Evolutionary conservation across 2,888 invertebrate genomes (phyloP).

Genomic region (Pomacea canaliculata): DNA sequence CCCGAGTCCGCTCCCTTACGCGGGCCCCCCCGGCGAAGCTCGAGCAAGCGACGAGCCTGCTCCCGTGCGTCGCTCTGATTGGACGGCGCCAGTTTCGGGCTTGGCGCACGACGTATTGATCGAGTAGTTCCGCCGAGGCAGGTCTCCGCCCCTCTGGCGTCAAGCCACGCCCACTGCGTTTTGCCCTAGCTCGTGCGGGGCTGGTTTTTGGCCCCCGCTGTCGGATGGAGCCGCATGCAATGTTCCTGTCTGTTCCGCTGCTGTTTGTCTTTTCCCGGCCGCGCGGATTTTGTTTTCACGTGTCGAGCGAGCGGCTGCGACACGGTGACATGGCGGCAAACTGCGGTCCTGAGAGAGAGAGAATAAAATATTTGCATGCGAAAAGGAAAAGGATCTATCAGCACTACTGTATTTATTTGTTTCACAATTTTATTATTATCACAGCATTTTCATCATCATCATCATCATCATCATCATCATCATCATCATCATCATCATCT

Average conservation of each 20-base stretch:
- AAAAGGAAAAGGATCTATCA: too few relatives aligned
- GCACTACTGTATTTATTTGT: too few relatives aligned
- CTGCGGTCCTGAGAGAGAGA: background rate
- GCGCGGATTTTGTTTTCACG: slow-evolving; percentile 5
- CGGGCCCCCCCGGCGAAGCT: background rate
- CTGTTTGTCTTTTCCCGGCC: slow-evolving; percentile 7
- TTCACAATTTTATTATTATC: too few relatives aligned
- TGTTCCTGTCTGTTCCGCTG: slow-evolving; percentile 16
- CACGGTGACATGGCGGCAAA: slow-evolving; percentile 9
- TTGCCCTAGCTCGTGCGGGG: slow-evolving; percentile 7
- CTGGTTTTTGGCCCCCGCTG: slow-evolving; percentile 1
- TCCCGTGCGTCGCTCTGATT: slow-evolving; percentile 15
- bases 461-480: too few relatives aligned
- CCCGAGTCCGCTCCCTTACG: slow-evolving; percentile 4
- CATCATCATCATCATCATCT: too few relatives aligned
- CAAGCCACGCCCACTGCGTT: slow-evolving; percentile 17
- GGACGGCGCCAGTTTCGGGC: background rate
- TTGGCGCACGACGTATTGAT: slow-evolving; percentile 25
- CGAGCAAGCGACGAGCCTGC: background rate
- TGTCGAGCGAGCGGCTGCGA: slow-evolving; percentile 9
- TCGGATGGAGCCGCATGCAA: slow-evolving; percentile 6
- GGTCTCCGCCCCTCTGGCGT: background rate
- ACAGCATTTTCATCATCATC: too few relatives aligned
- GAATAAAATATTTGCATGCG: background rate
- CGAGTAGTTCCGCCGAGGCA: slow-evolving; percentile 21